phyloP scores from a whole-genome alignment of 2,888 invertebrate species.

The Sinhomidia bicolor region DNA sequence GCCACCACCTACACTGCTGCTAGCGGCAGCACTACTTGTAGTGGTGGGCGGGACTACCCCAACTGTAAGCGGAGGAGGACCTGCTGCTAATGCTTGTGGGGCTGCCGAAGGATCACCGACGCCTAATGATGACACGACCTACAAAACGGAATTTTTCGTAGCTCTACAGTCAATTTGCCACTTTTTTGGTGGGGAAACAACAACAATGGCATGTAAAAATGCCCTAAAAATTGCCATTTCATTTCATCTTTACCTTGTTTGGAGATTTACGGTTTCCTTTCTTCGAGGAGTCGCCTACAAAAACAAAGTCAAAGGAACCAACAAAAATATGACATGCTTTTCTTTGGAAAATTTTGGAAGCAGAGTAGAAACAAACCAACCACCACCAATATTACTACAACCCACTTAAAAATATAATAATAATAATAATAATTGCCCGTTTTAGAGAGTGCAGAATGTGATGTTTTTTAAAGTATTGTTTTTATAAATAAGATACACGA shows the following conservation, averaged over 20 bases:
- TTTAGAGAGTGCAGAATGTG: slow-evolving; percentile 76
- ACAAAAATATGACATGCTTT: slow-evolving; percentile 32
- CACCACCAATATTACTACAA: slow-evolving; percentile 6
- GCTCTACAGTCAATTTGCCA: neutral
- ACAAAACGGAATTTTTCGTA: slow-evolving; percentile 30
- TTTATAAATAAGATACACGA: neutral
- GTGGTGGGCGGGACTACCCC: slow-evolving; percentile 4
- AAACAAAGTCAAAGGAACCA: slow-evolving; percentile 47
- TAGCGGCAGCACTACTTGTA: neutral
- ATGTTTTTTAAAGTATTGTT: slow-evolving; percentile 55
- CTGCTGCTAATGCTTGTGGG: slow-evolving; percentile 35
- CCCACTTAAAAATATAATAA: neutral
- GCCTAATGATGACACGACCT: slow-evolving; percentile 65
- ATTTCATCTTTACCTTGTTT: slow-evolving; percentile 77
- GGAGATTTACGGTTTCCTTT: slow-evolving; percentile 79
- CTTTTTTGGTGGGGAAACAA: neutral
- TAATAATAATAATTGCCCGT: slow-evolving; percentile 47
- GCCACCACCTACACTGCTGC: slow-evolving; percentile 6
- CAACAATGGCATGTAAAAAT: neutral
- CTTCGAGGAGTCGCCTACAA: slow-evolving; percentile 78
- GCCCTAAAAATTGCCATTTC: neutral
- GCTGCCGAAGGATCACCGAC: slow-evolving; percentile 46
- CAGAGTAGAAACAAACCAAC: neutral
- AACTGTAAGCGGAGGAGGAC: slow-evolving; percentile 40
- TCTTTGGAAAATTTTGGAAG: neutral